These are phyloP conservation scores for Sylvia borin DNA, from an alignment of 2,797 vertebrate genomes.

Conservation along the genomic window DNA sequence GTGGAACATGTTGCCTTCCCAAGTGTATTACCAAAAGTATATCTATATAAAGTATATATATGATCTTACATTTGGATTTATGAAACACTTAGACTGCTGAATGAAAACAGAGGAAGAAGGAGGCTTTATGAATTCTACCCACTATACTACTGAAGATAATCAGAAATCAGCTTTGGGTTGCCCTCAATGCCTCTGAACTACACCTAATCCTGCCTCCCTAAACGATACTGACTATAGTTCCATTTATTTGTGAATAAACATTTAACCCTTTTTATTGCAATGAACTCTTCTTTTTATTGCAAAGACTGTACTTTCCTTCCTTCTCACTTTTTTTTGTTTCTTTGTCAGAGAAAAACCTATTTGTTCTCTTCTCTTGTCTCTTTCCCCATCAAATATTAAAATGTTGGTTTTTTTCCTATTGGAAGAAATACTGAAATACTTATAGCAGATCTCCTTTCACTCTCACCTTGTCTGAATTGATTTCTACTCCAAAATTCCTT, in stretches of 20 bases:
- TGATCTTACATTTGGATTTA: not conserved
- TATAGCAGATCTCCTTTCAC: not conserved
- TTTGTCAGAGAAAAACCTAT: not conserved
- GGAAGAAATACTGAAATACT: not conserved
- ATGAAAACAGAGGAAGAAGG: not conserved
- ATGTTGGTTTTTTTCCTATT: not conserved
- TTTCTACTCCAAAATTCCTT: constrained; percentile 8
- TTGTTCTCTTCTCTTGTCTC: not conserved
- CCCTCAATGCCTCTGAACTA: not conserved
- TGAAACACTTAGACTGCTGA: not conserved
- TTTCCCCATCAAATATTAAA: not conserved
- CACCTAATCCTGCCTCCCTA: not conserved
- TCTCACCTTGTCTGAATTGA: not conserved
- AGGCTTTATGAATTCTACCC: not conserved
- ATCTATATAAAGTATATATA: not conserved
- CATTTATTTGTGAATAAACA: not conserved
- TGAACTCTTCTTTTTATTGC: not conserved
- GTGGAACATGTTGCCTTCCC: not conserved
- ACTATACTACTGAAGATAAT: not conserved
- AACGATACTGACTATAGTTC: not conserved
- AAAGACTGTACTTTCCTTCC: not conserved
- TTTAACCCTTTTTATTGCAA: not conserved
- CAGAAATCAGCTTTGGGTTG: not conserved
- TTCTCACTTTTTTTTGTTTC: not conserved
- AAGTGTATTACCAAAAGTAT: not conserved